phyloP scores from a whole-genome alignment of 2,888 invertebrate species.

The Phortica okadai region DNA sequence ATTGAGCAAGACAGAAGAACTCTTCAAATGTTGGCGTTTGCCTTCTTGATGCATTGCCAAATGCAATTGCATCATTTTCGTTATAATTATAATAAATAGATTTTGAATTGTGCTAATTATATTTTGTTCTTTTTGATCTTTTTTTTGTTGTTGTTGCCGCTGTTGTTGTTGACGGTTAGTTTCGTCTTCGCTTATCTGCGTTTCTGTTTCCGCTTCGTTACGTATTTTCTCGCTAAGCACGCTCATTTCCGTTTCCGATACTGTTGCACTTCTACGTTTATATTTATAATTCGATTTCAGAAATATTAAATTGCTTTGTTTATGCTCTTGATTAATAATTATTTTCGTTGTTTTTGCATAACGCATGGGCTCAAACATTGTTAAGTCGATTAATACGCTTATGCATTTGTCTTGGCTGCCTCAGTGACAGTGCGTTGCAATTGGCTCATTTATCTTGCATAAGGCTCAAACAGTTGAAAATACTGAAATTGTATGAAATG shows the following conservation, averaged over 20 bases:
- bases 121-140: background rate
- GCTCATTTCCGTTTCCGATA: constrained; percentile 48
- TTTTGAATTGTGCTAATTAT: constrained; percentile 64
- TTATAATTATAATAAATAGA: constrained; percentile 66
- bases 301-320: constrained; percentile 69
- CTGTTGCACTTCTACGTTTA: constrained; percentile 71
- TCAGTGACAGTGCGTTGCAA: background rate
- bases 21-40: constrained; percentile 49
- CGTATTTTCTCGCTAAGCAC: constrained; percentile 39
- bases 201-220: constrained; percentile 61
- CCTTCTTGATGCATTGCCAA: constrained; percentile 48
- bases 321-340: constrained; percentile 50
- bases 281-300: constrained; percentile 76
- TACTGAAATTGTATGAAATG: too few species aligned
- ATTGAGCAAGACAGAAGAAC: constrained; percentile 7
- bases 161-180: constrained; percentile 40
- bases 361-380: background rate
- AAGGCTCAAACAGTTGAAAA: too few species aligned
- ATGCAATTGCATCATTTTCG: constrained; percentile 15
- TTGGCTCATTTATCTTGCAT: too few species aligned
- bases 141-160: constrained; percentile 33
- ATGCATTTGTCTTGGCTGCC: background rate
- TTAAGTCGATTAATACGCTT: background rate
- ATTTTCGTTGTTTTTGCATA: constrained; percentile 31
- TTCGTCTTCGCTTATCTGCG: constrained; percentile 52